These are phyloP conservation scores for Channa striata DNA, from an alignment of 2,797 vertebrate genomes.

Conservation along the genomic window DNA sequence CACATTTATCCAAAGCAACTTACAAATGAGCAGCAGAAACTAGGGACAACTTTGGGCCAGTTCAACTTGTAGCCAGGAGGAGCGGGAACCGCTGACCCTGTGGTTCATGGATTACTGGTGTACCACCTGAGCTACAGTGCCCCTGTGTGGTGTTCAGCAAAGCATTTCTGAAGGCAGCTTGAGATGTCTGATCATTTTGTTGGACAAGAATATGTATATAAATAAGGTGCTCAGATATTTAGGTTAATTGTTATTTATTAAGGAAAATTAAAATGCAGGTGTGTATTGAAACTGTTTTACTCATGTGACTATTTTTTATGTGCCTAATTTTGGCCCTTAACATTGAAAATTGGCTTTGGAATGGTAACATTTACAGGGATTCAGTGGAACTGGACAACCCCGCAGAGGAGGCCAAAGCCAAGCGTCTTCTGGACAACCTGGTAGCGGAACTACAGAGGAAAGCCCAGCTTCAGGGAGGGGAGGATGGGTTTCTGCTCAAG, in stretches of 20 bases:
- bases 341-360: background rate
- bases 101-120: no score
- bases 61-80: no score
- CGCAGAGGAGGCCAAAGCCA: constrained; percentile 93
- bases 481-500: constrained; percentile 94
- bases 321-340: background rate
- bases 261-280: background rate
- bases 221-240: background rate
- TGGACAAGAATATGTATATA: background rate
- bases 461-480: constrained; percentile 93
- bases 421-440: constrained; percentile 91
- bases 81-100: no score
- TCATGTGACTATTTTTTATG: background rate
- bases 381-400: constrained; percentile 94
- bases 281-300: background rate
- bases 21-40: no score
- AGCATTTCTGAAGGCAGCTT: no score
- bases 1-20: no score
- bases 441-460: constrained; percentile 91
- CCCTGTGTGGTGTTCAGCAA: no score
- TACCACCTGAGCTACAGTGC: no score
- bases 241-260: no score
- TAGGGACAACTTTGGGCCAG: no score
- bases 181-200: no score
- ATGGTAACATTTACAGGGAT: constrained; percentile 83